Conservation (phyloP, 2,797 vertebrate genomes). For the Eupleurogrammus muticus region DNA sequence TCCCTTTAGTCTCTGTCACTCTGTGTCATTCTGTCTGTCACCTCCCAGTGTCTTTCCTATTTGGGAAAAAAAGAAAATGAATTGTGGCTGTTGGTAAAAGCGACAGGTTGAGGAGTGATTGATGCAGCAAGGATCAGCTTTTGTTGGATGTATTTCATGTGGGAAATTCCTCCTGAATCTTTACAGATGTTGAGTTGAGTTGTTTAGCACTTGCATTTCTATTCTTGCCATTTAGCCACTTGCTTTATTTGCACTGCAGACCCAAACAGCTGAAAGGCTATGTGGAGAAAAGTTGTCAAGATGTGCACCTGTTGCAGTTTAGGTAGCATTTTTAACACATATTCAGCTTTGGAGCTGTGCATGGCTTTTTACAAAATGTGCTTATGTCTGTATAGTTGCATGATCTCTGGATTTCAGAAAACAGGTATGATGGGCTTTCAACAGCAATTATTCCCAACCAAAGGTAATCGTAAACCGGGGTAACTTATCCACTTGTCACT, state of each 20-base stretch:
- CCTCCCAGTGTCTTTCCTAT: conserved; percentile 11
- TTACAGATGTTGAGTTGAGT: conserved; percentile 25
- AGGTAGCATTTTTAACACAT: neutral
- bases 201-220: conserved; percentile 19
- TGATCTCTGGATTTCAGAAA: neutral
- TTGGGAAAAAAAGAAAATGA: conserved; percentile 41
- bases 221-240: conserved; percentile 16
- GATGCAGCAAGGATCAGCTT: conserved; percentile 44
- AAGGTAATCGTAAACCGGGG: too few relatives aligned
- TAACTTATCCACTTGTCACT: neutral
- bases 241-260: conserved; percentile 16
- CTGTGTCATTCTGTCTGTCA: conserved; percentile 12
- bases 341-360: neutral
- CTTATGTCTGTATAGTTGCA: conserved; percentile 1
- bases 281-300: conserved; percentile 13
- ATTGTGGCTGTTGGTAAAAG: conserved; percentile 43
- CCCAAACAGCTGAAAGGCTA: neutral
- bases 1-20: neutral
- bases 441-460: neutral
- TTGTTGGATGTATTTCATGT: conserved; percentile 47
- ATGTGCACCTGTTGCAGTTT: conserved; percentile 2
- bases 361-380: neutral
- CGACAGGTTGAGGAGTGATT: conserved; percentile 56
- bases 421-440: neutral
- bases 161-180: conserved; percentile 37